Conservation (phyloP, 1,140 invertebrate species). For the Bilobella aurantiaca region DNA sequence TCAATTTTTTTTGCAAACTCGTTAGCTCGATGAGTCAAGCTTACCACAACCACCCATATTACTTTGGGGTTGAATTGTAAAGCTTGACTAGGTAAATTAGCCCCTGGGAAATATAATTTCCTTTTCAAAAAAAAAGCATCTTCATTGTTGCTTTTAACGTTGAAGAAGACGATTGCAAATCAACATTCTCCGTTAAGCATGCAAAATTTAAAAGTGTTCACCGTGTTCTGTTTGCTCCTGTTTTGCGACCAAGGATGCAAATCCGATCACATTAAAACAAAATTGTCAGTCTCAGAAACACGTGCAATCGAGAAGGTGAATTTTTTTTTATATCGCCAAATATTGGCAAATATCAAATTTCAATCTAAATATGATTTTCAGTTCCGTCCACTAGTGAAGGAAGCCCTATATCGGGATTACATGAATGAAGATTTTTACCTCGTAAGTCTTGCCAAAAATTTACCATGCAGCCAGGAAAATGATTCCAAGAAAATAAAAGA, state of each 20-base stretch:
- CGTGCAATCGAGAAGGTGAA: not conserved
- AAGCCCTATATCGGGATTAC: not conserved
- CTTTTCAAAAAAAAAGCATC: too few relatives aligned
- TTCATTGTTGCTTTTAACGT: too few relatives aligned
- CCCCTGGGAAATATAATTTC: too few relatives aligned
- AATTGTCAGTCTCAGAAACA: not conserved
- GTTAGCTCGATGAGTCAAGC: too few relatives aligned
- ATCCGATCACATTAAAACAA: not conserved
- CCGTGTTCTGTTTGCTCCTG: not conserved
- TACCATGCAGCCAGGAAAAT: not conserved
- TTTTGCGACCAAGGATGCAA: not conserved
- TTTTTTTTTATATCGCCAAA: not conserved
- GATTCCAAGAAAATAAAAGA: too few relatives aligned
- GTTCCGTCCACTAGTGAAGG: not conserved
- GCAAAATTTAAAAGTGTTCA: not conserved
- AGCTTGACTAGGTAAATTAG: too few relatives aligned
- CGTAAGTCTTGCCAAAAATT: not conserved
- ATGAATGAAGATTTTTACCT: constrained; percentile 5
- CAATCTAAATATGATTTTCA: not conserved
- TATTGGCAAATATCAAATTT: not conserved
- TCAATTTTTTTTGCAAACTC: too few relatives aligned
- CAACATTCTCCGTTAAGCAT: too few relatives aligned
- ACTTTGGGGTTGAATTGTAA: too few relatives aligned
- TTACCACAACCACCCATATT: too few relatives aligned
- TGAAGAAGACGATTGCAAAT: too few relatives aligned